A percentile compares a stretch with the other conserved stretches of the same genome.
Conservation (phyloP, 2,888 invertebrate species). For the Parochlus steinenii region DNA sequence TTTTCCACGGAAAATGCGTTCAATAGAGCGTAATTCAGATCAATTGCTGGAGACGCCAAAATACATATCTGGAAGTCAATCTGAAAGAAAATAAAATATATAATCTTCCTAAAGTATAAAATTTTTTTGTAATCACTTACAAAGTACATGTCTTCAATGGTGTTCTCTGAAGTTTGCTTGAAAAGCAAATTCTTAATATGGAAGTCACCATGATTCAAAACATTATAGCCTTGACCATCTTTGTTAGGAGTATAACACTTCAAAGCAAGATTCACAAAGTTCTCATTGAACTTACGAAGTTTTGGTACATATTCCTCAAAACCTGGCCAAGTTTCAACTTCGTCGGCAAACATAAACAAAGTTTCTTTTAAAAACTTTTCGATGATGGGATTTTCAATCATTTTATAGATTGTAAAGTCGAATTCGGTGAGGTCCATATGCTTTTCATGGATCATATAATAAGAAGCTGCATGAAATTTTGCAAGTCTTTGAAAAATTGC, state of each 20-base stretch:
- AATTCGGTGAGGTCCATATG: too few species aligned
- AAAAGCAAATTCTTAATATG: constrained; percentile 5
- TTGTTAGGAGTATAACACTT: background rate
- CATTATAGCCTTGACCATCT: constrained; percentile 1
- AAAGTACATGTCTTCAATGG: constrained; percentile 1
- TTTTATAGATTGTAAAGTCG: too few species aligned
- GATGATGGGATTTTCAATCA: too few species aligned
- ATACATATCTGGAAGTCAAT: constrained; percentile 2
- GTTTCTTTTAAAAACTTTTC: constrained; percentile 2
- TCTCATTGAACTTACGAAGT: background rate
- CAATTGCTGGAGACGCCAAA: background rate
- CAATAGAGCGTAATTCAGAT: background rate
- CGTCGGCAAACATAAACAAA: constrained; percentile 1
- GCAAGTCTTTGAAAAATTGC: constrained; percentile 1
- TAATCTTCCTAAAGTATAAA: too few species aligned
- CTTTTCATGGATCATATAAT: background rate
- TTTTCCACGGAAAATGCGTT: background rate
- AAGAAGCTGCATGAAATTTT: constrained; percentile 2
- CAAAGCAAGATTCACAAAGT: background rate
- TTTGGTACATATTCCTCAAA: background rate
- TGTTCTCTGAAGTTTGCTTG: background rate
- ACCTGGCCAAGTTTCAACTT: constrained; percentile 2
- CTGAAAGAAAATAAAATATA: too few species aligned
- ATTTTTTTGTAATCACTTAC: too few species aligned
- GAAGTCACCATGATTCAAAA: constrained; percentile 6